phyloP scores from a whole-genome alignment of 2,797 vertebrate genomes.

The Macropodus opercularis region DNA sequence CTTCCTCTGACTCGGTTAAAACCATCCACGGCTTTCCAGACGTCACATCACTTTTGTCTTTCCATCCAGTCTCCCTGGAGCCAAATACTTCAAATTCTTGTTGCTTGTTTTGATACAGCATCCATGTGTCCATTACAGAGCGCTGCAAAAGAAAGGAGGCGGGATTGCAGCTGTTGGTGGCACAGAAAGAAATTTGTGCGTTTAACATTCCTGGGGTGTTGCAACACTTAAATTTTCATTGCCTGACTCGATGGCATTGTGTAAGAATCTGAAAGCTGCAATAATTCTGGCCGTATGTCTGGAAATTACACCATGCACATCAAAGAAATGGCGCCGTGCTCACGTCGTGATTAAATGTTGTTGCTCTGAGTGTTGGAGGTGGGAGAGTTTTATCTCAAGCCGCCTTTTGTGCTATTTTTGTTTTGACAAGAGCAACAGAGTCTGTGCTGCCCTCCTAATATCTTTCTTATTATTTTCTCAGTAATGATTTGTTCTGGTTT shows the following conservation, averaged over 20 bases:
- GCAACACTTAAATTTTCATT: slow-evolving; percentile 26
- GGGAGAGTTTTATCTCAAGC: not conserved
- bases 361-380: not conserved
- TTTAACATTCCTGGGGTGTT: slow-evolving; percentile 13
- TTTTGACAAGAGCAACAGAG: not conserved
- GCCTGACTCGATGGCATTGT: slow-evolving; percentile 16
- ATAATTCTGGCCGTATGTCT: slow-evolving; percentile 3
- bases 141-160: not conserved
- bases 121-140: slow-evolving; percentile 10
- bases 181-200: not conserved
- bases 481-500: too few species aligned
- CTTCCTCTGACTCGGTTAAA: slow-evolving; percentile 55
- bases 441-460: not conserved
- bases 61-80: slow-evolving; percentile 40
- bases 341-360: not conserved
- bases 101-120: slow-evolving; percentile 48
- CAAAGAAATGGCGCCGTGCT: not conserved
- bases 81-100: slow-evolving; percentile 66
- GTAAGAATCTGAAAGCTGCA: slow-evolving; percentile 22
- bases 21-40: slow-evolving; percentile 51
- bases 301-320: slow-evolving; percentile 22
- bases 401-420: not conserved
- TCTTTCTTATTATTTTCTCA: too few species aligned
- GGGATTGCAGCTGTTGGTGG: not conserved
- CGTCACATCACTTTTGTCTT: slow-evolving; percentile 60